Conservation (phyloP, 2,113 vertebrate species). For the Pomatostomus ruficeps region DNA sequence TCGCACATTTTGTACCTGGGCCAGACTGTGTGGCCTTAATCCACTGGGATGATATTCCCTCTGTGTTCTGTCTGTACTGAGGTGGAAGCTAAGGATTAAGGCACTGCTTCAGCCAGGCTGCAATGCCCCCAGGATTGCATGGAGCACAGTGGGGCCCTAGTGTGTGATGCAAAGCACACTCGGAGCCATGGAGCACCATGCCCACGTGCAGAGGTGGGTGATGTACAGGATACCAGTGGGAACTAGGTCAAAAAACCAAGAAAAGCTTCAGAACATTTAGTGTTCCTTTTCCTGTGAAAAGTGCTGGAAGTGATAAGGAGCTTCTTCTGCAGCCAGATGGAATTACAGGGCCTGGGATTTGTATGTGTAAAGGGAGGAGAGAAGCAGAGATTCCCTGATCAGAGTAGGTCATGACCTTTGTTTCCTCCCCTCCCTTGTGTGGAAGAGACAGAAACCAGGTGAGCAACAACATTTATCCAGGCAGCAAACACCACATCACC, state of each 20-base stretch:
- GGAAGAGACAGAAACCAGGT: not conserved
- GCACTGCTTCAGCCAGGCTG: not conserved
- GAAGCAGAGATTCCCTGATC: not conserved
- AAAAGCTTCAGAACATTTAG: not conserved
- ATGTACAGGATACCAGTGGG: not conserved
- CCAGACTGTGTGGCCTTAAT: not conserved
- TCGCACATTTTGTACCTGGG: not conserved
- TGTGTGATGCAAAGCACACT: not conserved
- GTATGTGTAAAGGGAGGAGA: not conserved
- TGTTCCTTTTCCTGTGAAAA: not conserved
- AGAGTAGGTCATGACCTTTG: not conserved
- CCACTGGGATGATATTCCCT: not conserved
- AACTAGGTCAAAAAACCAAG: not conserved
- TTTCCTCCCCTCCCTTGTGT: not conserved
- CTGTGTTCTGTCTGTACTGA: not conserved
- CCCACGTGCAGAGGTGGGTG: not conserved
- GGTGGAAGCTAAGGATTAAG: not conserved
- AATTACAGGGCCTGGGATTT: not conserved
- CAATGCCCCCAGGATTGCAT: not conserved
- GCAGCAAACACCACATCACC: not conserved
- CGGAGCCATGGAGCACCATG: not conserved
- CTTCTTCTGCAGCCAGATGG: not conserved
- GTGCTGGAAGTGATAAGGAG: not conserved
- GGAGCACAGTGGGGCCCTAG: not conserved
- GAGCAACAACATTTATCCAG: not conserved